Conservation (phyloP, 1,140 invertebrate genomes). For the Drosophila aff. region DNA sequence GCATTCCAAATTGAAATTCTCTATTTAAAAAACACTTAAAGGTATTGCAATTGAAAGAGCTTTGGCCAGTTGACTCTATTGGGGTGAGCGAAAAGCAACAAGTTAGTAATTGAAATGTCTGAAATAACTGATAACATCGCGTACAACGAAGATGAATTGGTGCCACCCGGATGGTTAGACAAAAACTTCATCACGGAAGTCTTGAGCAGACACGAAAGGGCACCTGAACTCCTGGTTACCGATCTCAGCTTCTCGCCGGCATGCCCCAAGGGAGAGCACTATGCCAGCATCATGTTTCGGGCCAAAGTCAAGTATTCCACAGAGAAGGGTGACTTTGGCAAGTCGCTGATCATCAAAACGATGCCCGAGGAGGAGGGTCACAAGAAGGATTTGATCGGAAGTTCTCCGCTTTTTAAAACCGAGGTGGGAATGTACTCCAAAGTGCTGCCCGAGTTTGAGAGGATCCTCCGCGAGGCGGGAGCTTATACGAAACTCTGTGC, state of each 20-base stretch:
- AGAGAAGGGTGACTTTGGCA: conserved; percentile 5
- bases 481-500: conserved; percentile 42
- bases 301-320: conserved; percentile 32
- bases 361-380: conserved; percentile 68
- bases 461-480: conserved; percentile 46
- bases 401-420: conserved; percentile 58
- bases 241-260: conserved; percentile 60
- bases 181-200: conserved; percentile 53
- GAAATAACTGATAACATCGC: conserved; percentile 4
- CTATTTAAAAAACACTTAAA: conserved; percentile 5
- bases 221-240: conserved; percentile 28
- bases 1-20: not conserved
- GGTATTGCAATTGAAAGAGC: not conserved
- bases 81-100: not conserved
- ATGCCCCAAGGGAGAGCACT: conserved; percentile 72
- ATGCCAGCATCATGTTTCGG: conserved; percentile 78
- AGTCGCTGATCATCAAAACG: conserved; percentile 72
- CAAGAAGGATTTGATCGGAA: conserved; percentile 57
- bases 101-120: conserved; percentile 21
- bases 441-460: conserved; percentile 62
- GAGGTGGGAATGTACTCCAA: conserved; percentile 71
- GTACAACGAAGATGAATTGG: conserved; percentile 68
- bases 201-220: conserved; percentile 34
- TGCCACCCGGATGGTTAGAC: conserved; percentile 64
- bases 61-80: conserved; percentile 13